Evolutionary conservation across 2,888 invertebrate genomes (phyloP).

Genomic region (Drosophila kambysellisi): DNA sequence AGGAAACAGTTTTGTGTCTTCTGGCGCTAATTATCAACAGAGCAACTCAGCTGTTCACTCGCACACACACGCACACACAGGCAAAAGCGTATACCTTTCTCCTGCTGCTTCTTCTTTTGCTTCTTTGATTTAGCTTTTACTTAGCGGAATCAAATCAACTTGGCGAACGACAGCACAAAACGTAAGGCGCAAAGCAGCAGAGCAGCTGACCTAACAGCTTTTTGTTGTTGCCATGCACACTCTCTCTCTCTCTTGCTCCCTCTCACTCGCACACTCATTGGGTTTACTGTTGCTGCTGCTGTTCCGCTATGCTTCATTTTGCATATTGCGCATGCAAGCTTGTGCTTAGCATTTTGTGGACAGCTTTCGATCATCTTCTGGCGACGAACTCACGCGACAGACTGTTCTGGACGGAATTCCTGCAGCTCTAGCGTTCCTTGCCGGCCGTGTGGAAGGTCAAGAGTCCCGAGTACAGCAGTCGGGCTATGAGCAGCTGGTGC

Average conservation of each 20-base stretch:
- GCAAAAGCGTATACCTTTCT: not conserved
- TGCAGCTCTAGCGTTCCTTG: slow-evolving; percentile 58
- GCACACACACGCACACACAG: not conserved
- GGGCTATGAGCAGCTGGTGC: slow-evolving; percentile 51
- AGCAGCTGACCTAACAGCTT: not conserved
- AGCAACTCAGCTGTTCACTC: not conserved
- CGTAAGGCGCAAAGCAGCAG: slow-evolving; percentile 11
- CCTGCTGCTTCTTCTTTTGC: not conserved
- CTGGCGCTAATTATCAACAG: not conserved
- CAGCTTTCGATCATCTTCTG: slow-evolving; percentile 12
- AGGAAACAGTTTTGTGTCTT: not conserved
- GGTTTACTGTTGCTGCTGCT: not conserved
- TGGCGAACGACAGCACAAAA: slow-evolving; percentile 29
- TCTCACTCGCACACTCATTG: slow-evolving; percentile 14
- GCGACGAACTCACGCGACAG: too few species aligned
- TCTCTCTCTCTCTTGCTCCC: not conserved
- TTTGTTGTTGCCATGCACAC: too few species aligned
- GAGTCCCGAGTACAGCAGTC: slow-evolving; percentile 52
- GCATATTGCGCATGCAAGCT: slow-evolving; percentile 64
- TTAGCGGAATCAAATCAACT: slow-evolving; percentile 25
- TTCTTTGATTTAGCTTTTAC: slow-evolving; percentile 3
- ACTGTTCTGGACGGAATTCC: slow-evolving; percentile 59
- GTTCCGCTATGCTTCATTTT: slow-evolving; percentile 5
- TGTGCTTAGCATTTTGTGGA: slow-evolving; percentile 43
- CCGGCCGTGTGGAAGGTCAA: slow-evolving; percentile 57